These are phyloP conservation scores for Bambusicola thoracicus DNA, from an alignment of 2,113 vertebrate species.

Conservation along the genomic window DNA sequence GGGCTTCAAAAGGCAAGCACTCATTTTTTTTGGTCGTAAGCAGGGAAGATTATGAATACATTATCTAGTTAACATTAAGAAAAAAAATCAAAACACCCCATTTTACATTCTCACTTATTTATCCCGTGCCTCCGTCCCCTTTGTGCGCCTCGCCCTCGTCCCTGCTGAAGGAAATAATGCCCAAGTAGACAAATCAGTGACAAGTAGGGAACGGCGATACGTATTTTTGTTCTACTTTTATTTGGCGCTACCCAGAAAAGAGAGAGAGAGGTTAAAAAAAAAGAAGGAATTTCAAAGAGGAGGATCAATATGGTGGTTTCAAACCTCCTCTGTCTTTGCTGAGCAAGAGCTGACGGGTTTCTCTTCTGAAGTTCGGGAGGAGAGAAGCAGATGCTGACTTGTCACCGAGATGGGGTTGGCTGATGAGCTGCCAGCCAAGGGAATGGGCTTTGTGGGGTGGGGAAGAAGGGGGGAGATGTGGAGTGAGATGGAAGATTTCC, in stretches of 20 bases:
- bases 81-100: slow-evolving; percentile 68
- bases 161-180: slow-evolving; percentile 46
- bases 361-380: slow-evolving; percentile 9
- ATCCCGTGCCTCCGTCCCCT: slow-evolving; percentile 25
- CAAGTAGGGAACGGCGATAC: slow-evolving; percentile 28
- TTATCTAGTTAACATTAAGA: slow-evolving; percentile 74
- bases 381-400: neutral
- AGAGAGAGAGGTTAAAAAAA: too few species aligned
- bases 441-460: neutral
- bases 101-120: slow-evolving; percentile 74
- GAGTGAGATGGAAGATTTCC: neutral
- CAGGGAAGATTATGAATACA: slow-evolving; percentile 74
- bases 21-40: slow-evolving; percentile 65
- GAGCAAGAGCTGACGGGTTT: neutral
- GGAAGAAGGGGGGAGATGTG: fast-evolving
- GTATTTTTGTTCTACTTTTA: slow-evolving; percentile 53
- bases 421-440: neutral
- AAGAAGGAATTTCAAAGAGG: neutral
- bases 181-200: slow-evolving; percentile 57
- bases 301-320: slow-evolving; percentile 28
- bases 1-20: slow-evolving; percentile 74
- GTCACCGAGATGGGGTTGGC: neutral
- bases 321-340: slow-evolving; percentile 16
- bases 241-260: neutral
- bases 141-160: slow-evolving; percentile 39